Base-by-base conservation (phyloP, 2,888 invertebrate genomes). In the Chymomyza caudatula region DNA sequence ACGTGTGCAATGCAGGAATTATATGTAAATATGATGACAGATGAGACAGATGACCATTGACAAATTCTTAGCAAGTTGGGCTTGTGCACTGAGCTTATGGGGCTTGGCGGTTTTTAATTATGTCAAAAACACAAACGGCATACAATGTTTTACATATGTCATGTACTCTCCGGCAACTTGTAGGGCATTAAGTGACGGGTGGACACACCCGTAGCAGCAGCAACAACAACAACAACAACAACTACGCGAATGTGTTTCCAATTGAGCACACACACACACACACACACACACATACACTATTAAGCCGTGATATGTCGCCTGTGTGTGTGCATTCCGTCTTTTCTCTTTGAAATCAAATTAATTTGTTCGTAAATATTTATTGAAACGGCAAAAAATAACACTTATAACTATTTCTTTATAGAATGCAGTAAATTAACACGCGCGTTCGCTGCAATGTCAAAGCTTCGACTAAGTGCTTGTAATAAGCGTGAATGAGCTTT, bases 341-440 rank as follows among this genome's bases (percentile, higher is more conserved):
- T n/a, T 13, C 57, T 57, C 43, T 58, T 47, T 15, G 37, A 51
- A 59, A 51, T 59, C 47, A 47, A 43, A 57, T n/a, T 2, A 57
- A 15, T 55, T 37, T 37, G 5, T 37, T 29, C 11, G 29, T 55
- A 13, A 37, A 52, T 22, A 47, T 4, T 5, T 8, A 54, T 13
- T 6, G 4, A 6, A 42, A 55, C 3, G 17, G 20, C 29, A 55
- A 29, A 29, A 29, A 2, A 37, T 42, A 56, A 56, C 19, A 56
- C n/a, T n/a, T n/a, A 13, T 20, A 56, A 42, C 43, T 25, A 23
- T 8, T 6, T 22, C 23, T 13, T 4, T 22, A 19, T 22, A 52
- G 4, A 52, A 55, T n/a, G 13, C 29, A 55, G 37, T 11, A 17
- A 11, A 44, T 22, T 4, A 57, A 44, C 56, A 56, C 51, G 19